Conservation (phyloP, 2,888 invertebrate species). For the Lamproptera curius region DNA sequence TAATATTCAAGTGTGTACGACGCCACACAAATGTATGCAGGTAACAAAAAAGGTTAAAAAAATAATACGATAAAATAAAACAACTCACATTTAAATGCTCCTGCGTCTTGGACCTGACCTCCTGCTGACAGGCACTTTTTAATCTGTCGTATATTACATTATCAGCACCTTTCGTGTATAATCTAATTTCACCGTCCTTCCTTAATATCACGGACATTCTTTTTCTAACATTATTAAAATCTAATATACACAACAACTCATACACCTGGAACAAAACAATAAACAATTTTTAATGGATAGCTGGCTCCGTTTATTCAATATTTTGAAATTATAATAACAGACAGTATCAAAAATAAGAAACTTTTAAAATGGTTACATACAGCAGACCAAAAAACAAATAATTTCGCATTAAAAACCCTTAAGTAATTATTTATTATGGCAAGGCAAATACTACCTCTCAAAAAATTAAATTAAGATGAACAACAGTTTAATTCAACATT, state of each 20-base stretch:
- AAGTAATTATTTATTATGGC: too few relatives aligned
- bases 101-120: constrained; percentile 89
- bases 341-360: too few relatives aligned
- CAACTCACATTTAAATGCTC: constrained; percentile 94
- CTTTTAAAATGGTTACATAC: too few relatives aligned
- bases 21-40: too few relatives aligned
- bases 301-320: too few relatives aligned
- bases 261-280: constrained; percentile 83
- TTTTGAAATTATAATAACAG: too few relatives aligned
- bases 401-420: not conserved
- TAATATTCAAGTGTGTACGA: too few relatives aligned
- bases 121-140: constrained; percentile 83
- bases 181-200: constrained; percentile 87
- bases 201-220: constrained; percentile 98
- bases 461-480: not conserved
- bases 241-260: constrained; percentile 97
- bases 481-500: not conserved
- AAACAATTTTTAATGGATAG: too few relatives aligned
- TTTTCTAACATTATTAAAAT: constrained; percentile 99
- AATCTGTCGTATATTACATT: constrained; percentile 97
- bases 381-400: constrained; percentile 6
- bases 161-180: constrained; percentile 99
- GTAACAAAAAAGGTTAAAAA: too few relatives aligned
- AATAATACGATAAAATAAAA: not conserved
- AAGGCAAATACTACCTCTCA: too few relatives aligned